Base-by-base conservation (phyloP, 2,888 invertebrate genomes). In the Sphaerophoria rueppellii region DNA sequence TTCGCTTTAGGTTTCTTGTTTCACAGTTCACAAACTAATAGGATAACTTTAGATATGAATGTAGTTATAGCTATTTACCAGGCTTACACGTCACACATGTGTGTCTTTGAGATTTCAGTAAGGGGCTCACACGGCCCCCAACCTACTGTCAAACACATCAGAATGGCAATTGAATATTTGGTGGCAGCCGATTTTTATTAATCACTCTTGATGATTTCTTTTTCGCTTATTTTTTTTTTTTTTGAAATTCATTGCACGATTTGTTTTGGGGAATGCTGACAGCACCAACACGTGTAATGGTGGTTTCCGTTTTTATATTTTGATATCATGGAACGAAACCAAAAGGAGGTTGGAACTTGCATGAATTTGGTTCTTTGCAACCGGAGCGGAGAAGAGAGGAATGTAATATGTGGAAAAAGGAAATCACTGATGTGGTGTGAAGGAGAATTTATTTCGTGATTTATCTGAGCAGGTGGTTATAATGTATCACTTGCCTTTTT, bases 401-500 rank as follows among this genome's bases (percentile, higher is more conserved):
- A 43, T 11, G 43, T 11, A 43, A 43, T 12, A 6, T 3, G 12
- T 6, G 73, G 67, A 63, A 65, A 54, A 37, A 32, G 71, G 43
- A 61, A 77, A 55, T 61, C 79, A 48, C 7, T 58, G 54, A 65
- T 24, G 48, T 32, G 48, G 54, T 14, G 73, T 16, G 67, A 52
- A 63, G 43, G 65, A 24, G 24, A 63, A 60, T 74, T 73, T 73
- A 79, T 79, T 57, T 52, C 48, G 74, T 79, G 74, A 82, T 82
- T 79, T 79, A 82, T 82, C 70, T 70, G 74, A 78, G 74, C 79
- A 82, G 82, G 79, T 82, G 79, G 74, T 54, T 50, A 65, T 79
- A 79, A 79, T 79, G 67, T 73, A 73, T 61, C 72, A 69, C 72
- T 78, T 78, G 46, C 9, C 43, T 43, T 43, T 60, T 67, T 37